A percentile compares a stretch with the other conserved stretches of the same genome.
These are phyloP conservation scores for Semotilus atromaculatus DNA, from an alignment of 2,797 vertebrate genomes.

Conservation along the genomic window DNA sequence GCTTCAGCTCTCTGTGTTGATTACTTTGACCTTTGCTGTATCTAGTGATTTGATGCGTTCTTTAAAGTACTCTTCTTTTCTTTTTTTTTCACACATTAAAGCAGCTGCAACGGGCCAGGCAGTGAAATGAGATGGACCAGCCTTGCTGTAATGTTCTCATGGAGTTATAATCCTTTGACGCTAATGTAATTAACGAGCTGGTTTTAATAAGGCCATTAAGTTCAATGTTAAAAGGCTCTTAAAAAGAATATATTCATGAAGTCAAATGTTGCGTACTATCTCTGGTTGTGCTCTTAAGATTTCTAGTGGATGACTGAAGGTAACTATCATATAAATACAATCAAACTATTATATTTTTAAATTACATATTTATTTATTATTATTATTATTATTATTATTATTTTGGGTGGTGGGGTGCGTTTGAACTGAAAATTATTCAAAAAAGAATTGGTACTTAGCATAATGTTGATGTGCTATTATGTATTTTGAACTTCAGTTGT, in stretches of 20 bases:
- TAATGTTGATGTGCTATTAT: neutral
- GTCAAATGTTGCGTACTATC: conserved; percentile 7
- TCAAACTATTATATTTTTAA: neutral
- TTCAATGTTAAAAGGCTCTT: conserved; percentile 48
- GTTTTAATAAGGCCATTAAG: conserved; percentile 63
- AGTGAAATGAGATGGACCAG: conserved; percentile 61
- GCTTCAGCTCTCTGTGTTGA: conserved; percentile 36
- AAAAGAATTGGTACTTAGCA: neutral
- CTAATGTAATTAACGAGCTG: conserved; percentile 59
- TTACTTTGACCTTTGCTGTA: conserved; percentile 37
- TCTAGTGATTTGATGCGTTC: conserved; percentile 49
- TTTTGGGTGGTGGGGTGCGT: neutral
- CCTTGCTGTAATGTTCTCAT: conserved; percentile 57
- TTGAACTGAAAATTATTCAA: neutral
- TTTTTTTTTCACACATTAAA: conserved; percentile 47
- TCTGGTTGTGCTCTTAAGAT: neutral
- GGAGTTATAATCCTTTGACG: conserved; percentile 57
- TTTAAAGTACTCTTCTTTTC: conserved; percentile 48
- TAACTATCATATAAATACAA: neutral
- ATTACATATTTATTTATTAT: neutral
- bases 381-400: too few species aligned
- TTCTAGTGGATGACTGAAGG: neutral
- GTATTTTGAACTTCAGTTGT: neutral
- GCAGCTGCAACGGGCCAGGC: conserved; percentile 52
- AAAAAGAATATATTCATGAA: conserved; percentile 35